These are phyloP conservation scores for Rhinatrema bivittatum DNA, from an alignment of 2,797 vertebrate genomes.

Conservation along the genomic window DNA sequence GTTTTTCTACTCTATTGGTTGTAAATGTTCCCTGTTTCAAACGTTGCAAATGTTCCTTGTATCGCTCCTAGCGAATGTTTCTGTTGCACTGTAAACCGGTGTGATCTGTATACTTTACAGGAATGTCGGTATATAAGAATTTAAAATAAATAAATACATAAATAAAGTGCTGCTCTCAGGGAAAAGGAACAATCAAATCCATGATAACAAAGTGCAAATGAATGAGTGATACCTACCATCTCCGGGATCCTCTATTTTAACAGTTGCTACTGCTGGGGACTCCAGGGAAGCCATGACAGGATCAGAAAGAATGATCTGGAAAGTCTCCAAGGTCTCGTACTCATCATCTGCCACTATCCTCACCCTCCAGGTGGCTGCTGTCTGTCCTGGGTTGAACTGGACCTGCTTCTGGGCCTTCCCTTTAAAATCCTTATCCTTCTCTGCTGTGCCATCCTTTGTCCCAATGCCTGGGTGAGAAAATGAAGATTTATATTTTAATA, in stretches of 20 bases:
- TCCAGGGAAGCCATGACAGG: slow-evolving; percentile 77
- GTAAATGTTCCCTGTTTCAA: too few species aligned
- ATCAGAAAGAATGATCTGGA: slow-evolving; percentile 75
- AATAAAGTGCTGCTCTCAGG: too few species aligned
- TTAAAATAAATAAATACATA: too few species aligned
- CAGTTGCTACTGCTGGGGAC: slow-evolving; percentile 58
- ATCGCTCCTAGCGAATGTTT: too few species aligned
- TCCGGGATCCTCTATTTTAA: slow-evolving; percentile 79
- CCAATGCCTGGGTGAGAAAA: slow-evolving; percentile 55
- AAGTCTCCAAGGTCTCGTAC: slow-evolving; percentile 76
- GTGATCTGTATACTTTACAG: too few species aligned
- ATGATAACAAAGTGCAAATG: too few species aligned
- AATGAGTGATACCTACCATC: slow-evolving; percentile 54
- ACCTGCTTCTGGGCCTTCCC: slow-evolving; percentile 74
- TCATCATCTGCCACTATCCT: slow-evolving; percentile 74
- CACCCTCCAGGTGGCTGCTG: slow-evolving; percentile 68
- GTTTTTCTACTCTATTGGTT: too few species aligned
- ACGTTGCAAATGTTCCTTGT: too few species aligned
- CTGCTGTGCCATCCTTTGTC: slow-evolving; percentile 74
- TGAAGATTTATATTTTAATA: background rate
- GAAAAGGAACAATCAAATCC: too few species aligned
- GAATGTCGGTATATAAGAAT: too few species aligned
- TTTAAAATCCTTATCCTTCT: slow-evolving; percentile 76
- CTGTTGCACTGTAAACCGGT: too few species aligned
- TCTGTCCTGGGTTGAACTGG: slow-evolving; percentile 79